phyloP scores from a whole-genome alignment of 2,888 invertebrate species.

The Polyommatus iphigenia region DNA sequence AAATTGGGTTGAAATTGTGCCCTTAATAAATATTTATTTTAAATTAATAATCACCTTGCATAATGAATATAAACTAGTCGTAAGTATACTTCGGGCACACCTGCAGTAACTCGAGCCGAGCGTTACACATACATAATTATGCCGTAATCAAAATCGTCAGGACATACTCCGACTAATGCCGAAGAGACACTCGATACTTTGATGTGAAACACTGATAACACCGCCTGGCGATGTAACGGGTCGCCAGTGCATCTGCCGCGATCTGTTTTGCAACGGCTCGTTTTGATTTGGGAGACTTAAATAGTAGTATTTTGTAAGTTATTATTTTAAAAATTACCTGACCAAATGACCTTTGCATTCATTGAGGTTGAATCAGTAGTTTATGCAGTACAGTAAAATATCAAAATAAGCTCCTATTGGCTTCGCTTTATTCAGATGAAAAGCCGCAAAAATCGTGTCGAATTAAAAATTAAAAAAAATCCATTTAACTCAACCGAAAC shows the following conservation, averaged over 20 bases:
- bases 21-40: slow-evolving; percentile 15
- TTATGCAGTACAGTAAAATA: too few species aligned
- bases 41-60: slow-evolving; percentile 14
- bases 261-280: neutral
- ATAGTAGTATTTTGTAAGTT: too few species aligned
- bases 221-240: neutral
- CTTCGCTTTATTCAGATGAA: neutral
- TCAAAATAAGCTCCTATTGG: too few species aligned
- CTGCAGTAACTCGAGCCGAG: slow-evolving; percentile 30
- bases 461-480: neutral
- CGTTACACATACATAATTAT: slow-evolving; percentile 28
- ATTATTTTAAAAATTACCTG: too few species aligned
- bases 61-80: neutral
- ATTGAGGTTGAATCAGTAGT: neutral
- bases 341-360: too few species aligned
- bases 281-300: neutral
- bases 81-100: neutral
- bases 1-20: neutral
- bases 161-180: slow-evolving; percentile 31
- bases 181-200: slow-evolving; percentile 10
- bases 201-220: neutral
- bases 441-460: too few species aligned
- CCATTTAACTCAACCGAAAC: neutral
- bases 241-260: neutral
- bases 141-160: slow-evolving; percentile 20